phyloP scores from a whole-genome alignment of 2,888 invertebrate genomes.

The Oxytorus armatus region DNA sequence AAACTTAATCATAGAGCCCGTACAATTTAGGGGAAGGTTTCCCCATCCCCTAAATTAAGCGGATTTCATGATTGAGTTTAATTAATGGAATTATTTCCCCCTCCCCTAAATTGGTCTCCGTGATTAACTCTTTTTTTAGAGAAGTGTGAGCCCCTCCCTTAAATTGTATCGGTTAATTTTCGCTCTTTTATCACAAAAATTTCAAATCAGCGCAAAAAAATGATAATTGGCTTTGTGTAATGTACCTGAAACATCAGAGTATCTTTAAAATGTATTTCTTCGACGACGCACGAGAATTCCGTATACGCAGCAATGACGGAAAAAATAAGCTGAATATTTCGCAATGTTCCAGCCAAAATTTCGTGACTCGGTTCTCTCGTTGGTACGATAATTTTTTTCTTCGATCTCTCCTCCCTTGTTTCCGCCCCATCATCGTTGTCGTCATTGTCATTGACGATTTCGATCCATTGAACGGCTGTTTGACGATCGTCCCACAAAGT shows the following conservation, averaged over 20 bases:
- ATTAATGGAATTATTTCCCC: too few species aligned
- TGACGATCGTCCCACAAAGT: slow-evolving; percentile 84
- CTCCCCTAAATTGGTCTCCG: too few species aligned
- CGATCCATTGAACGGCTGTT: slow-evolving; percentile 80
- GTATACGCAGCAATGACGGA: slow-evolving; percentile 86
- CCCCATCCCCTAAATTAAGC: too few species aligned
- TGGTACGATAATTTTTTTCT: slow-evolving; percentile 76
- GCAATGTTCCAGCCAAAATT: slow-evolving; percentile 74
- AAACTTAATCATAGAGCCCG: too few species aligned
- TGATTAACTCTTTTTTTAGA: too few species aligned
- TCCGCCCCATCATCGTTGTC: slow-evolving; percentile 12
- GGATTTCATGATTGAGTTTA: too few species aligned
- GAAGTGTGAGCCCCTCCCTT: too few species aligned
- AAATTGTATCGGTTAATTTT: too few species aligned
- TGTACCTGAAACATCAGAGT: slow-evolving; percentile 86
- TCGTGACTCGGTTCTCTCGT: slow-evolving; percentile 79
- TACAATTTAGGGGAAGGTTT: too few species aligned
- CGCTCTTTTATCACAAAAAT: neutral
- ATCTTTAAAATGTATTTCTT: slow-evolving; percentile 85
- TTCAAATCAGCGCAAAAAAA: neutral
- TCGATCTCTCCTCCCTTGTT: slow-evolving; percentile 34
- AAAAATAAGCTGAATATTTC: slow-evolving; percentile 85
- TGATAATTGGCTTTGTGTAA: neutral
- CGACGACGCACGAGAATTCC: slow-evolving; percentile 84
- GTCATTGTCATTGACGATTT: slow-evolving; percentile 31